phyloP scores from a whole-genome alignment of 2,888 invertebrate genomes.

The Corythucha ciliata region DNA sequence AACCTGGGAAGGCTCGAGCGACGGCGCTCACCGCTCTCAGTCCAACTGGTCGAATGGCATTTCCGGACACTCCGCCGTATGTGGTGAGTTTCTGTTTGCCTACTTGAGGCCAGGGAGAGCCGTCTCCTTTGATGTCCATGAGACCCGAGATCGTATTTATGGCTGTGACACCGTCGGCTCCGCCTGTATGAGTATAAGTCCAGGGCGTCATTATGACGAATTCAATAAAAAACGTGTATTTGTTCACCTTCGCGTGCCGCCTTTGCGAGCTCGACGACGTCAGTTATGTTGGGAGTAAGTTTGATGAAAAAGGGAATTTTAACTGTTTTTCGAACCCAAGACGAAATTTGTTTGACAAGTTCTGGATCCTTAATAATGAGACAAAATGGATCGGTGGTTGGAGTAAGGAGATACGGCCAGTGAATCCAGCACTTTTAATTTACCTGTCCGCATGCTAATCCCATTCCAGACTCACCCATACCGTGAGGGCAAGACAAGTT shows the following conservation, averaged over 20 bases:
- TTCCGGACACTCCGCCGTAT: conserved; percentile 89
- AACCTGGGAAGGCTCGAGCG: conserved; percentile 70
- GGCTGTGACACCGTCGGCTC: conserved; percentile 90
- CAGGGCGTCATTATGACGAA: background rate
- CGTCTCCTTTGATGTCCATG: conserved; percentile 75
- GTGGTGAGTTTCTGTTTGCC: conserved; percentile 66
- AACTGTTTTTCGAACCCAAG: conserved; percentile 78
- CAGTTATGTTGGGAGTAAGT: conserved; percentile 94
- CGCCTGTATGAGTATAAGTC: conserved; percentile 48
- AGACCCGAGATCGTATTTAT: conserved; percentile 95
- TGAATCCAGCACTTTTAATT: conserved; percentile 8
- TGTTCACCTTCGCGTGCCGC: conserved; percentile 75
- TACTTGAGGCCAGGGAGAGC: conserved; percentile 85
- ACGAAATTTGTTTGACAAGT: conserved; percentile 76
- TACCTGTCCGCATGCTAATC: conserved; percentile 94
- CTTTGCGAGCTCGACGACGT: conserved; percentile 75
- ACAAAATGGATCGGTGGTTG: background rate
- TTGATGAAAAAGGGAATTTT: conserved; percentile 96
- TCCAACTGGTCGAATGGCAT: conserved; percentile 91
- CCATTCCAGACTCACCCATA: conserved; percentile 98
- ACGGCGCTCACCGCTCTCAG: conserved; percentile 84
- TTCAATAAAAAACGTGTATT: background rate
- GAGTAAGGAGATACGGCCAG: background rate
- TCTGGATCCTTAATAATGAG: conserved; percentile 59
- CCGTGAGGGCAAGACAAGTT: conserved; percentile 98